These are phyloP conservation scores for Dipodomys stephensi DNA, from an alignment of 2,113 vertebrate genomes.

Conservation along the genomic window DNA sequence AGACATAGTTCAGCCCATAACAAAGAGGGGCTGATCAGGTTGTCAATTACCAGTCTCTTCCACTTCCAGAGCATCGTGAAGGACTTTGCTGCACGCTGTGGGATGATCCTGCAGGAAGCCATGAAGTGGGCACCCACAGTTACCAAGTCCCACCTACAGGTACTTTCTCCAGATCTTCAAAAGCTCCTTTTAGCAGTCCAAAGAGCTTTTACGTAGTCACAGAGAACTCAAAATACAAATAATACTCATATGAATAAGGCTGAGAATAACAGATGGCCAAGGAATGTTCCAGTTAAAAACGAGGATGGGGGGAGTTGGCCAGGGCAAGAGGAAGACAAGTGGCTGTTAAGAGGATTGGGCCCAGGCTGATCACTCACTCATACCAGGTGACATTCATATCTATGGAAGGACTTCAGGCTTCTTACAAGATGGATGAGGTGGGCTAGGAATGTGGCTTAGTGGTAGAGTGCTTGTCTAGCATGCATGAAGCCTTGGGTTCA, in stretches of 20 bases:
- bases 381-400: neutral
- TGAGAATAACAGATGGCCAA: neutral
- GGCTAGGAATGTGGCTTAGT: too few species aligned
- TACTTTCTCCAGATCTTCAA: slow-evolving; percentile 71
- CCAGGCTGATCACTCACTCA: neutral
- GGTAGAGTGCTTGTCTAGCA: too few species aligned
- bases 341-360: neutral
- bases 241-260: neutral
- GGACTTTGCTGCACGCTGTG: slow-evolving; percentile 97
- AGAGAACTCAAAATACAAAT: neutral
- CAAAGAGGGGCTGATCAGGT: neutral
- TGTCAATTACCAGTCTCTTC: neutral
- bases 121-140: slow-evolving; percentile 99
- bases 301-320: neutral
- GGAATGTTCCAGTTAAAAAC: neutral
- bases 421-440: neutral
- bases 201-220: neutral
- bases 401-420: neutral
- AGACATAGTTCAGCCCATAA: neutral
- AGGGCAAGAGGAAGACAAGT: neutral
- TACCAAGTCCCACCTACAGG: slow-evolving; percentile 98
- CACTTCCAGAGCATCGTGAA: slow-evolving; percentile 95
- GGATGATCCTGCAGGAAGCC: slow-evolving; percentile 97
- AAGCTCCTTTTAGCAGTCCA: neutral
- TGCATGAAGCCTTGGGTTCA: too few species aligned